phyloP scores from a whole-genome alignment of 2,888 invertebrate species.

The Troides helena region DNA sequence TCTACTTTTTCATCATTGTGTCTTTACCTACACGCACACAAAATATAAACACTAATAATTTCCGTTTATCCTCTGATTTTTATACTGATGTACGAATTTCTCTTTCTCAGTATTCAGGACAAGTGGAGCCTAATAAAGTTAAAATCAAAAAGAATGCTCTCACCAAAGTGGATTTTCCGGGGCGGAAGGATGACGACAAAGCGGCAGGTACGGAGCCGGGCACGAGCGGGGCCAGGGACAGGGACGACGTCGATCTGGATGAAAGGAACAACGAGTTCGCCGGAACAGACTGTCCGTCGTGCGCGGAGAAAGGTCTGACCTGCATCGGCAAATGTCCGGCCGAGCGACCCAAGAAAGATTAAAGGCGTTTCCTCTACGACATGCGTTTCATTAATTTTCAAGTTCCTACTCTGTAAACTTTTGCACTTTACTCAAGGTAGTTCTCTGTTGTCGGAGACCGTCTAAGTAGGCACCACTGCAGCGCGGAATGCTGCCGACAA shows the following conservation, averaged over 20 bases:
- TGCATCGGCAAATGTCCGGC: conserved; percentile 27
- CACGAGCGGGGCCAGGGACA: conserved; percentile 5
- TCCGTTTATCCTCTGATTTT: too few species aligned
- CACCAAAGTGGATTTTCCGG: neutral
- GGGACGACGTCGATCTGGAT: conserved; percentile 1
- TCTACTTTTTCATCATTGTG: too few species aligned
- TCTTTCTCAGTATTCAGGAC: neutral
- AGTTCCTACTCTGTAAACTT: too few species aligned
- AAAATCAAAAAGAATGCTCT: conserved; percentile 5
- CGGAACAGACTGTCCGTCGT: conserved; percentile 20
- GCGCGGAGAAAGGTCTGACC: conserved; percentile 20
- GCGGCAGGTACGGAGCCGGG: neutral
- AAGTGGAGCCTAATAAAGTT: conserved; percentile 8
- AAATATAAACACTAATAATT: too few species aligned
- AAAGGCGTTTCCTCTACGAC: conserved; percentile 1
- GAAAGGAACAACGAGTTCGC: neutral
- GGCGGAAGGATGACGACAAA: conserved; percentile 10
- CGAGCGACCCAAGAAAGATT: conserved; percentile 13
- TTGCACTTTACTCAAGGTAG: too few species aligned
- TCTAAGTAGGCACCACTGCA: too few species aligned
- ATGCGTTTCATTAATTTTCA: neutral
- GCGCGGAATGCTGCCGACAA: too few species aligned
- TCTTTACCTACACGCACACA: too few species aligned
- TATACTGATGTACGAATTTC: too few species aligned
- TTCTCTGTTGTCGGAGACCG: too few species aligned